Conservation (phyloP, 92 coral and sea anemone species). For the Epizoanthus scotinus region DNA sequence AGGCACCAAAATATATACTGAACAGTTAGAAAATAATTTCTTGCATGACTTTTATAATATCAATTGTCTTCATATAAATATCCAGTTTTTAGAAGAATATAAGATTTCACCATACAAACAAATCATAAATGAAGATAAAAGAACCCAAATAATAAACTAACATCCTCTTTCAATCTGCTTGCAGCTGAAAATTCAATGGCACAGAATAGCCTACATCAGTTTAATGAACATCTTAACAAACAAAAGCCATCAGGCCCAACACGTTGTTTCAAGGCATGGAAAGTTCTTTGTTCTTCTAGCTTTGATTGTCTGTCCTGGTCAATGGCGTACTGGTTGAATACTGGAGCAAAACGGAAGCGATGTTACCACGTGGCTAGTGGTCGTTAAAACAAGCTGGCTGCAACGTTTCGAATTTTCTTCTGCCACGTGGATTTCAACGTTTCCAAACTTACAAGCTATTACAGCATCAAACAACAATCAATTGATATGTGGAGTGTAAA, state of each 20-base stretch:
- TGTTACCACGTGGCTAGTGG: slow-evolving; percentile 59
- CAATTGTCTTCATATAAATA: no score
- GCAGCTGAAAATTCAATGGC: slow-evolving; percentile 27
- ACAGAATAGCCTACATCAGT: slow-evolving; percentile 24
- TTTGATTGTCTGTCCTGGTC: slow-evolving; percentile 42
- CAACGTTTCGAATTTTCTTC: slow-evolving; percentile 67
- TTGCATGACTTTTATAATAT: no score
- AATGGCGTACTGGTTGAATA: slow-evolving; percentile 39
- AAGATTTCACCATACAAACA: background rate
- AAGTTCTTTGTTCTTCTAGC: slow-evolving; percentile 45
- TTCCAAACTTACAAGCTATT: slow-evolving; percentile 52
- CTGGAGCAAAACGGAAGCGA: slow-evolving; percentile 40
- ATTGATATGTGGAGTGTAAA: background rate
- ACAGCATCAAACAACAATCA: slow-evolving; percentile 37
- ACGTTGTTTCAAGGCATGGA: slow-evolving; percentile 67
- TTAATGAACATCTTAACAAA: slow-evolving; percentile 32
- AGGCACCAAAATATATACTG: no score
- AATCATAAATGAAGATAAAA: slow-evolving; percentile 14
- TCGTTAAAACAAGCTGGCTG: slow-evolving; percentile 31
- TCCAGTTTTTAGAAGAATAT: background rate
- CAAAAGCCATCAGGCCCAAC: slow-evolving; percentile 55
- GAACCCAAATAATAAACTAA: slow-evolving; percentile 15
- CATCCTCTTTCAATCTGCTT: slow-evolving; percentile 18
- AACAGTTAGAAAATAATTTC: no score
- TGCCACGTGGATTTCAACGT: slow-evolving; percentile 88